Base-by-base conservation (phyloP, 2,797 vertebrate species). In the Malacoctenus gilli region DNA sequence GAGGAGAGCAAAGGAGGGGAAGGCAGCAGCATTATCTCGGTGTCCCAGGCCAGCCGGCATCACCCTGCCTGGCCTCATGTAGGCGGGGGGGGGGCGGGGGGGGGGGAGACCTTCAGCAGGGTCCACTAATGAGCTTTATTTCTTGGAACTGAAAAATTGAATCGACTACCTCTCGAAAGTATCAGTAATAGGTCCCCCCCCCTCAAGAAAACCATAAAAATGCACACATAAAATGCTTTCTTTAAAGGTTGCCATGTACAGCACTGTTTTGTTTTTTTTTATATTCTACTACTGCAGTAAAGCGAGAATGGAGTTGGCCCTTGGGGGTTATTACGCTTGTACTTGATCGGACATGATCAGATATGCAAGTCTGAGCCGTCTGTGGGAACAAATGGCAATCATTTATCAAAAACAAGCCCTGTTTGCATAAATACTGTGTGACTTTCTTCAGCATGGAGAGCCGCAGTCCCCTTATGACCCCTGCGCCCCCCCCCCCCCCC, bases 1-100 rank as follows among this genome's bases (percentile, higher is more conserved):
- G 25, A 28, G 1, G 25, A 28, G 9, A 4, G 25, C 22, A 32
- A 35, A 30, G 59, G 55, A 10, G 13, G 56, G 44, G 59, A 62
- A 61, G 66, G 38, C 21, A 15, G 1, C 43, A 52, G 18, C 57
- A 46, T 84, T 92, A 92, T 91, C 91, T 90, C 38, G 3, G 1
- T 21, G 14, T 42, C 35, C 68, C 91, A 91, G 85, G 49, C 77
- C 35, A 62, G 41, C 41, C 49, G 31, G 7, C 59, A 14, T 68
- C 51, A 73, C 67, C 68, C 73, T 52, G 23, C 35, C 10, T 58
- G 80, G 82, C 79, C 85, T 74, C 72, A 36, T 61, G 55, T 77
- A 79, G 84, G 74, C 56, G 50, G 20, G 23, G 12, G 28, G 20
- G 51, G 39, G 74, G 58, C 48, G 20, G 23, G 12, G 74, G 58